Percentiles rank a stretch among this genome's conserved stretches.
These are phyloP conservation scores for Trissonchulus latispiculum DNA, from an alignment of 2,888 invertebrate species.

Conservation along the genomic window DNA sequence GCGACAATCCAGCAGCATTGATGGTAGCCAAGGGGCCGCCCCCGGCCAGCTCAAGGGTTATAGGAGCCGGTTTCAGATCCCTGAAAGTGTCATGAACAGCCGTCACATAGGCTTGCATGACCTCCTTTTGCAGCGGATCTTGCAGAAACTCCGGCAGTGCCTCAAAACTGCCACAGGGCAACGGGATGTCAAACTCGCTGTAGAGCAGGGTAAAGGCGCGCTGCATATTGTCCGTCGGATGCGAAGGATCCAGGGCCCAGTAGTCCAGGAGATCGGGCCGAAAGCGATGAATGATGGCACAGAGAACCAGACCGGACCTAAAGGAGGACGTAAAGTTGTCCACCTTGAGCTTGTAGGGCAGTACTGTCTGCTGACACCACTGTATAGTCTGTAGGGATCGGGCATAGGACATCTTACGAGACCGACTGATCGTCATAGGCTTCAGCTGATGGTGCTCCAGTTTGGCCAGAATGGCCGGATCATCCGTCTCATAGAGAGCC, in stretches of 20 bases:
- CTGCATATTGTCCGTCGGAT: background rate
- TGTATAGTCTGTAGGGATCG: constrained; percentile 1
- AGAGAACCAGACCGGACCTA: constrained; percentile 58
- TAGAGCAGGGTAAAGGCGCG: constrained; percentile 25
- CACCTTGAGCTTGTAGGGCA: constrained; percentile 54
- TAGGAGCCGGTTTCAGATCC: background rate
- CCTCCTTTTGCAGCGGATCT: constrained; percentile 5
- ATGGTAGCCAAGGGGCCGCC: background rate
- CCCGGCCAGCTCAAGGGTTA: background rate
- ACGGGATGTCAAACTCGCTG: constrained; percentile 22
- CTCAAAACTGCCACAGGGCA: constrained; percentile 19
- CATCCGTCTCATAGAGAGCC: constrained; percentile 24
- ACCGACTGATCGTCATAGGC: background rate
- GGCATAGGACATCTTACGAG: background rate
- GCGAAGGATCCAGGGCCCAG: background rate
- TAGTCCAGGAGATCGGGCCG: constrained; percentile 63
- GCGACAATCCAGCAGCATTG: background rate
- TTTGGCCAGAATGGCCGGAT: too few species aligned
- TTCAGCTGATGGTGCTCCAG: too few species aligned
- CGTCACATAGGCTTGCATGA: background rate
- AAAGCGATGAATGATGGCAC: constrained; percentile 69
- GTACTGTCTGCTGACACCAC: constrained; percentile 41
- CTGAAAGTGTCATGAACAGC: background rate
- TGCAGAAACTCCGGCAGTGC: constrained; percentile 4
- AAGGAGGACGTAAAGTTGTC: constrained; percentile 62